phyloP scores from a whole-genome alignment of 2,888 invertebrate species.

The Alentia gelatinosa region DNA sequence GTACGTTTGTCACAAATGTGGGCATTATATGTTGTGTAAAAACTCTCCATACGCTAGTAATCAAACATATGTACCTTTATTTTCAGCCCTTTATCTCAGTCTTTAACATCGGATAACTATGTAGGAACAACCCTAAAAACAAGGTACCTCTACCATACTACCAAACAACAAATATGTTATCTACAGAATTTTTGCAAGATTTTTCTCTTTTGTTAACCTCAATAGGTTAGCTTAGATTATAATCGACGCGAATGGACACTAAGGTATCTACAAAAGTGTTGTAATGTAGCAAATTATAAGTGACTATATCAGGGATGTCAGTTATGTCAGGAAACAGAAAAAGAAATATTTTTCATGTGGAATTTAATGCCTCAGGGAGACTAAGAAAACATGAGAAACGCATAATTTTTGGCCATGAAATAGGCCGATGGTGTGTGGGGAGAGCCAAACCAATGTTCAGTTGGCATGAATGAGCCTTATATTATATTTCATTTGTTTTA shows the following conservation, averaged over 20 bases:
- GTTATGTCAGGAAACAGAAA: no score
- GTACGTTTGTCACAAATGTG: not conserved
- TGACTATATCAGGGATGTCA: not conserved
- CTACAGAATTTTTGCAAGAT: constrained; percentile 34
- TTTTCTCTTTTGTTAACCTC: not conserved
- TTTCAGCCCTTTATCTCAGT: not conserved
- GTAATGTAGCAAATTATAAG: not conserved
- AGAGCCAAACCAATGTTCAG: no score
- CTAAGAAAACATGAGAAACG: no score
- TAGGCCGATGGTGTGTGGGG: no score
- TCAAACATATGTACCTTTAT: not conserved
- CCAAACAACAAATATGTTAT: not conserved
- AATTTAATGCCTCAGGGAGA: no score
- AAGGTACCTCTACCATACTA: not conserved
- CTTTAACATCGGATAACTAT: not conserved
- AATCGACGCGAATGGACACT: not conserved
- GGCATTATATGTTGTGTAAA: not conserved
- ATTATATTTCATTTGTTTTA: no score
- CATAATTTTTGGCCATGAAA: no score
- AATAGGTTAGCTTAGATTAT: not conserved
- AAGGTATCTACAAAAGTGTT: not conserved
- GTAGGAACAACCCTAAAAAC: not conserved
- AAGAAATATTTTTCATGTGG: no score
- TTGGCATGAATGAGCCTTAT: no score
- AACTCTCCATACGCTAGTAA: not conserved